phyloP scores from a whole-genome alignment of 23 tunicate genomes.

The Ciona savignyi region DNA sequence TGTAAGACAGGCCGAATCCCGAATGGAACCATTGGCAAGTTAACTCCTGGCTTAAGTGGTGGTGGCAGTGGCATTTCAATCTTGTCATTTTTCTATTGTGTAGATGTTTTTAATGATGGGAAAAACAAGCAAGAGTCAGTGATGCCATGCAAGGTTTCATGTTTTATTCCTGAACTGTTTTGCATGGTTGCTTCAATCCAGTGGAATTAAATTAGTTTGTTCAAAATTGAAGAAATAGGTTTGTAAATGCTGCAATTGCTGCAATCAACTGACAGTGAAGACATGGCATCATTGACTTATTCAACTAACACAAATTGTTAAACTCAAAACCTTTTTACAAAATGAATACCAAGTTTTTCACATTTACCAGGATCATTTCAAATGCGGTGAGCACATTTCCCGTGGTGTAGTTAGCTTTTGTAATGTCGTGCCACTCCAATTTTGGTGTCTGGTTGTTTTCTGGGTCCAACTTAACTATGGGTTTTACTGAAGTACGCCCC shows the following conservation, averaged over 20 bases:
- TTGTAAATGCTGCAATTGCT: too few relatives aligned
- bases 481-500: conserved; percentile 71
- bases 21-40: conserved; percentile 60
- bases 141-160: too few relatives aligned
- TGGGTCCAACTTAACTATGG: conserved; percentile 55
- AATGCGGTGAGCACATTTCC: conserved; percentile 81
- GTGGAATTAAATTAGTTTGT: too few relatives aligned
- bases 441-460: conserved; percentile 26
- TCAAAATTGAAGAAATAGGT: too few relatives aligned
- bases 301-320: too few relatives aligned
- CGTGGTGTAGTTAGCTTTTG: conserved; percentile 38
- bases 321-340: too few relatives aligned
- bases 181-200: too few relatives aligned
- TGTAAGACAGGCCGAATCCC: conserved; percentile 91
- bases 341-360: too few relatives aligned
- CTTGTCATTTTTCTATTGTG: conserved; percentile 83
- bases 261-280: too few relatives aligned
- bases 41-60: conserved; percentile 1
- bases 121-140: not conserved
- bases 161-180: too few relatives aligned
- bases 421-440: conserved; percentile 54
- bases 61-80: conserved; percentile 73
- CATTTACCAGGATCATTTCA: conserved; percentile 68
- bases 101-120: too few relatives aligned
- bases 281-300: too few relatives aligned